phyloP scores from a whole-genome alignment of 2,888 invertebrate species.

The Polia nebulosa region DNA sequence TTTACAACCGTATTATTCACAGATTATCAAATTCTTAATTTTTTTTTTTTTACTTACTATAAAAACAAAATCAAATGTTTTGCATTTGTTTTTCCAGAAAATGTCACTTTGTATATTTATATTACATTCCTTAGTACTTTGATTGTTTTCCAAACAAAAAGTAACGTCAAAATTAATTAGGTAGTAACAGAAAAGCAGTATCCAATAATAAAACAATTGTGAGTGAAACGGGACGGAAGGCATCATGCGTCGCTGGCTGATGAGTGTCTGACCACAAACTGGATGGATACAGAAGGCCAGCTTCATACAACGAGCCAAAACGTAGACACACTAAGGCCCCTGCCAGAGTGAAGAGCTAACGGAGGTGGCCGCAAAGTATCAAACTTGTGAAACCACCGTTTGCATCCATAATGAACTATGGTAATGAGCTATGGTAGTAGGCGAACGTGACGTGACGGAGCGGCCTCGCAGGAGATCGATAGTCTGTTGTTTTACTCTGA shows the following conservation, averaged over 20 bases:
- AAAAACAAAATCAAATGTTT: too few species aligned
- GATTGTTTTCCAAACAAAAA: neutral
- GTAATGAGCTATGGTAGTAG: too few species aligned
- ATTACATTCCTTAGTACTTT: too few species aligned
- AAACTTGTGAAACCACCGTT: too few species aligned
- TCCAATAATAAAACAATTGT: conserved; percentile 24
- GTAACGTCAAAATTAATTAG: neutral
- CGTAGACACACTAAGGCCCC: too few species aligned
- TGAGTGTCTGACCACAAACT: neutral
- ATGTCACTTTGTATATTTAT: neutral
- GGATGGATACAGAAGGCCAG: neutral
- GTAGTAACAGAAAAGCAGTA: neutral
- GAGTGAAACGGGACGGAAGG: conserved; percentile 17
- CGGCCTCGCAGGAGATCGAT: too few species aligned
- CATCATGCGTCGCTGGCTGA: conserved; percentile 17
- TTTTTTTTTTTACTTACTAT: too few species aligned
- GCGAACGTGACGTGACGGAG: too few species aligned
- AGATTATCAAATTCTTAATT: too few species aligned
- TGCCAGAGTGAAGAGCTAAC: neutral
- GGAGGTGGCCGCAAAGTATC: too few species aligned
- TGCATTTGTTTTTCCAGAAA: neutral
- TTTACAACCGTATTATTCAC: too few species aligned
- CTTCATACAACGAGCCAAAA: neutral
- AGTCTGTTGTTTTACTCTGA: neutral
- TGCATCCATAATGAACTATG: too few species aligned